Evolutionary conservation across 2,797 vertebrate species (phyloP).

Genomic region (Triplophysa yarkandensis): DNA sequence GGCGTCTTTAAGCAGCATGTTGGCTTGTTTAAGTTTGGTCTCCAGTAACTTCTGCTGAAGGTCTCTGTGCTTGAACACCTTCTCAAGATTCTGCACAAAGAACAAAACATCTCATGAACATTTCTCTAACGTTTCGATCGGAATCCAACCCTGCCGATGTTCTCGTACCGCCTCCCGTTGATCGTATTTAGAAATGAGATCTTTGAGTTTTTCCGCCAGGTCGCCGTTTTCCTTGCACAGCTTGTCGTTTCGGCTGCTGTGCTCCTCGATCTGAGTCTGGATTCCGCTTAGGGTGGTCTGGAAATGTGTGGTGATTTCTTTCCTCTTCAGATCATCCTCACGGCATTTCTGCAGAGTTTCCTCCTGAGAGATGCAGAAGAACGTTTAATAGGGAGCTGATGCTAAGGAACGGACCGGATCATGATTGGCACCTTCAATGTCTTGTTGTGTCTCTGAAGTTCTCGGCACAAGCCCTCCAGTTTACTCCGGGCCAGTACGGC

Average conservation of each 20-base stretch:
- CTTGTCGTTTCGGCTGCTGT: constrained; percentile 93
- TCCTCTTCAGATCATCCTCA: constrained; percentile 97
- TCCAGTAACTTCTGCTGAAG: constrained; percentile 97
- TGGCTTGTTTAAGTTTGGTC: constrained; percentile 90
- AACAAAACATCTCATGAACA: constrained; percentile 34
- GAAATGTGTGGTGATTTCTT: constrained; percentile 98
- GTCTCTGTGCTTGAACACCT: constrained; percentile 97
- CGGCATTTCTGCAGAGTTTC: constrained; percentile 93
- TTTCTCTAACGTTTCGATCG: no score
- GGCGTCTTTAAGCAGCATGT: constrained; percentile 86
- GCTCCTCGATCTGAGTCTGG: constrained; percentile 96
- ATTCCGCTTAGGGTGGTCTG: constrained; percentile 94
- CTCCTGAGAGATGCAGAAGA: constrained; percentile 74
- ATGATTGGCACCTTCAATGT: constrained; percentile 87
- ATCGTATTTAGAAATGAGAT: constrained; percentile 95
- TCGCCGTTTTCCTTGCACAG: constrained; percentile 95
- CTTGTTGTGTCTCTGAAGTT: constrained; percentile 98
- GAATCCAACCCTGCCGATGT: not conserved
- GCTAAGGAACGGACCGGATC: not conserved
- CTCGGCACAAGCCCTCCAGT: constrained; percentile 92
- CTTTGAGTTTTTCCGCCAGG: constrained; percentile 94
- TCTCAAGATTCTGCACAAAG: constrained; percentile 88
- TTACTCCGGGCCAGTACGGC: constrained; percentile 95
- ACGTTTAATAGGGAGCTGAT: not conserved
- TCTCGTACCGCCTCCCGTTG: constrained; percentile 88